These are phyloP conservation scores for Mimas tiliae DNA, from an alignment of 2,888 invertebrate genomes.

Conservation along the genomic window DNA sequence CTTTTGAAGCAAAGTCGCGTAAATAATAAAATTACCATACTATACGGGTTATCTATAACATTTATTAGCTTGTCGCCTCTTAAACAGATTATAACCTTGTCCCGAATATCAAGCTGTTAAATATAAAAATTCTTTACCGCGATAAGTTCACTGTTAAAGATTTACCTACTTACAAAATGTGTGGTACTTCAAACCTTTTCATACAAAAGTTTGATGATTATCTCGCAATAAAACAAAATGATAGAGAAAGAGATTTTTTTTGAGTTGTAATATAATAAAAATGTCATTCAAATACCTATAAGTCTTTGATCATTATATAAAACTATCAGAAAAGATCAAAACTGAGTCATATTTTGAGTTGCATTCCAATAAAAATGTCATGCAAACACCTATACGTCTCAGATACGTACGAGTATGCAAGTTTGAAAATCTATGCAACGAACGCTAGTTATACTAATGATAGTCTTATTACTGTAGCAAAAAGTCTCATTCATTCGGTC, in stretches of 20 bases:
- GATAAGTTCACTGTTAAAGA: slow-evolving; percentile 27
- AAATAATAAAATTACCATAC: slow-evolving; percentile 54
- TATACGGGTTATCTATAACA: slow-evolving; percentile 46
- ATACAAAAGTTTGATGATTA: not conserved
- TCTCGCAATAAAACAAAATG: not conserved
- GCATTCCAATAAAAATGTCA: too few relatives aligned
- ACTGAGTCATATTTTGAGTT: not conserved
- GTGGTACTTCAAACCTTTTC: not conserved
- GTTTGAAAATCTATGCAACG: not conserved
- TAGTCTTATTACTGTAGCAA: slow-evolving; percentile 17
- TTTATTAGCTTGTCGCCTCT: slow-evolving; percentile 56
- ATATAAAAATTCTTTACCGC: slow-evolving; percentile 43
- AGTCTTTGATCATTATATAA: not conserved
- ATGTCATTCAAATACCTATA: too few relatives aligned
- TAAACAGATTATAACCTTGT: slow-evolving; percentile 60
- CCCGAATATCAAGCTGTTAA: slow-evolving; percentile 54
- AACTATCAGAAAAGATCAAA: not conserved
- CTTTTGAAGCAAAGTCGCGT: slow-evolving; percentile 41
- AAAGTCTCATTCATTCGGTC: slow-evolving; percentile 32
- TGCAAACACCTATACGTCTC: too few relatives aligned
- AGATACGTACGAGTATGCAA: not conserved
- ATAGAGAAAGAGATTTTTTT: not conserved
- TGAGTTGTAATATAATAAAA: not conserved
- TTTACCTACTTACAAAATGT: not conserved
- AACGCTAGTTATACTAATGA: slow-evolving; percentile 15